Evolutionary conservation across 2,888 invertebrate species (phyloP).

Genomic region (Steinernema scapterisci): DNA sequence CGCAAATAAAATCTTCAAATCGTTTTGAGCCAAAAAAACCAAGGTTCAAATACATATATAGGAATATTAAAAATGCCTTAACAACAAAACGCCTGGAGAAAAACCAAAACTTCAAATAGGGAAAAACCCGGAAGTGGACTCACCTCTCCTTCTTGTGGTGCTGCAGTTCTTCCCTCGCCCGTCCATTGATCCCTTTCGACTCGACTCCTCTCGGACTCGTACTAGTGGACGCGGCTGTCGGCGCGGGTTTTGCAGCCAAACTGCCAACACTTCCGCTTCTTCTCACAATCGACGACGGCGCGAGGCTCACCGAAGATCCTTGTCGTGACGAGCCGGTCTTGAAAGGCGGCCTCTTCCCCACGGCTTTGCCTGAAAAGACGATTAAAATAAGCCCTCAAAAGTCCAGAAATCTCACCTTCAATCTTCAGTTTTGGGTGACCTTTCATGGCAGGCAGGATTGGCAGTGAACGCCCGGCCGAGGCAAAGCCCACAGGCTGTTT

Average conservation of each 20-base stretch:
- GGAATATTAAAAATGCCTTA: no score
- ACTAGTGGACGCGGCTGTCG: neutral
- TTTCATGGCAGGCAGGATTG: constrained; percentile 6
- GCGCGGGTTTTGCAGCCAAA: constrained; percentile 3
- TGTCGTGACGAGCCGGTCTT: constrained; percentile 4
- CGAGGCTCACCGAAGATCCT: neutral
- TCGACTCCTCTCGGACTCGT: neutral
- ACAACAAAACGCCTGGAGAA: no score
- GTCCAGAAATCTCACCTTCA: constrained; percentile 2
- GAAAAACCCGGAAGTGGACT: neutral
- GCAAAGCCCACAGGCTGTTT: no score
- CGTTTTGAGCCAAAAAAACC: neutral
- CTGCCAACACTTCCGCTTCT: constrained; percentile 39
- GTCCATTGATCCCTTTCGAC: neutral
- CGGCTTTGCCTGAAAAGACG: neutral
- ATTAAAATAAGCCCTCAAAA: neutral
- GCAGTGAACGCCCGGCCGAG: neutral
- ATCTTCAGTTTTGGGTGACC: neutral
- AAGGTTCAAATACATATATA: no score
- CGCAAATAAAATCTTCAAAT: neutral
- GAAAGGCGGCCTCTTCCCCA: constrained; percentile 1
- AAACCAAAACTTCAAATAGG: no score
- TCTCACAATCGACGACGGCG: constrained; percentile 24
- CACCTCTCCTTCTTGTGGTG: constrained; percentile 10
- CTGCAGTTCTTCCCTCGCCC: neutral